These are phyloP conservation scores for Piprites chloris DNA, from an alignment of 2,113 vertebrate genomes.

Conservation along the genomic window DNA sequence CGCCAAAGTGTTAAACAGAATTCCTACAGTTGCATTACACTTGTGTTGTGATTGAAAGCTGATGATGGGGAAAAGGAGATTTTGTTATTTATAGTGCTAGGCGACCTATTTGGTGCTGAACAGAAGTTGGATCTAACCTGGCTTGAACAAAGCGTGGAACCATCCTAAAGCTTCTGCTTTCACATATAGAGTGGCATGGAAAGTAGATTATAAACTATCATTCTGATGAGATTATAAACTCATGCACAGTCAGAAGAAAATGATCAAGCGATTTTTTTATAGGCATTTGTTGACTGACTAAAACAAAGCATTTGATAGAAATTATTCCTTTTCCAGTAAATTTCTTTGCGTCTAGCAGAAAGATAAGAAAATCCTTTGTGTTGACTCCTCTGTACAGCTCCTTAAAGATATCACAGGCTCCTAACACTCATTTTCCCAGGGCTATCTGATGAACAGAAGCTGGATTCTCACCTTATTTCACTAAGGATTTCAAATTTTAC, in stretches of 20 bases:
- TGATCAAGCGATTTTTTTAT: background rate
- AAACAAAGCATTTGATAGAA: background rate
- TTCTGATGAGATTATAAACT: background rate
- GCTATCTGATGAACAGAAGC: background rate
- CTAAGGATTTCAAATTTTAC: background rate
- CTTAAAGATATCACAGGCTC: background rate
- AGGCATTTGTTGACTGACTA: background rate
- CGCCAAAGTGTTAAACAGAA: background rate
- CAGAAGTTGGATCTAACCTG: background rate
- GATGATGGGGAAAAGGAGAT: background rate
- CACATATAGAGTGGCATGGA: background rate
- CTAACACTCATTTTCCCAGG: background rate
- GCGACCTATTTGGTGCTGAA: background rate
- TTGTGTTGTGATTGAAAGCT: background rate
- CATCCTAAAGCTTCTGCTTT: background rate
- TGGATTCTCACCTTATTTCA: background rate
- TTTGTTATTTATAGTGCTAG: background rate
- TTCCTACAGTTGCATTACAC: background rate
- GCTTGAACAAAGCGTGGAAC: background rate
- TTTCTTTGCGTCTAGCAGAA: background rate
- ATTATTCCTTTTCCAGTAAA: background rate
- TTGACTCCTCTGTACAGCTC: background rate
- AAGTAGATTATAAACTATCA: background rate
- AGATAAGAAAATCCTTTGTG: background rate
- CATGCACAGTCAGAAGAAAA: background rate